Percentiles rank a stretch among this genome's conserved stretches.
phyloP scores from a whole-genome alignment of 2,113 vertebrate genomes.

The Copsychus sechellarum region DNA sequence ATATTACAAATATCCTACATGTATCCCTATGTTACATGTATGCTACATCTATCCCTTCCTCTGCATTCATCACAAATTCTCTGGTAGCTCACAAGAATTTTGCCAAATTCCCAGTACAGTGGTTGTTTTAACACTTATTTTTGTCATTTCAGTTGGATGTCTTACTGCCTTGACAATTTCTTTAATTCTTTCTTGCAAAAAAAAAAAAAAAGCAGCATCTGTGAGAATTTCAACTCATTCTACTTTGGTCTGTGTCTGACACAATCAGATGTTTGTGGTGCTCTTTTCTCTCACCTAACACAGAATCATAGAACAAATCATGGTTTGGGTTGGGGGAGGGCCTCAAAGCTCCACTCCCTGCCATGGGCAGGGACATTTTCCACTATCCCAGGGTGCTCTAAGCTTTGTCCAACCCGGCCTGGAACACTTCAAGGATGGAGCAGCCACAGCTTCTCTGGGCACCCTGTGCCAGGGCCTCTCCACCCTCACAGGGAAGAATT shows the following conservation, averaged over 20 bases:
- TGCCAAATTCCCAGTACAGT: background rate
- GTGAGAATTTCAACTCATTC: background rate
- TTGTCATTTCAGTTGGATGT: background rate
- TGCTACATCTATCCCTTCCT: background rate
- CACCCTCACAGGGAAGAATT: background rate
- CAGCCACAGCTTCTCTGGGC: background rate
- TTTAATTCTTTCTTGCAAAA: background rate
- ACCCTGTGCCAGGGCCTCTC: rapidly evolving
- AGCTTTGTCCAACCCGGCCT: rapidly evolving
- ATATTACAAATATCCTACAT: background rate
- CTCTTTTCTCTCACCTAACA: background rate
- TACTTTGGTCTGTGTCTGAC: background rate
- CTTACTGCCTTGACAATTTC: background rate
- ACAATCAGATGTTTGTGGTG: background rate
- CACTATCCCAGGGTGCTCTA: rapidly evolving
- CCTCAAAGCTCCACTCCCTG: background rate
- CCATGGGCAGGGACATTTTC: background rate
- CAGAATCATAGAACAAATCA: background rate
- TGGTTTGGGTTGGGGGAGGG: background rate
- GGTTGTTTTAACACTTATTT: background rate
- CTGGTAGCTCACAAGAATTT: background rate
- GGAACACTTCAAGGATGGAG: background rate
- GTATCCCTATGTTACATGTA: rapidly evolving
- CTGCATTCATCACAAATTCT: background rate
- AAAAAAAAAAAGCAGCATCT: background rate